Base-by-base conservation (phyloP, 37 sponge, comb jelly and placozoan species). In the Tethya wilhelma region DNA sequence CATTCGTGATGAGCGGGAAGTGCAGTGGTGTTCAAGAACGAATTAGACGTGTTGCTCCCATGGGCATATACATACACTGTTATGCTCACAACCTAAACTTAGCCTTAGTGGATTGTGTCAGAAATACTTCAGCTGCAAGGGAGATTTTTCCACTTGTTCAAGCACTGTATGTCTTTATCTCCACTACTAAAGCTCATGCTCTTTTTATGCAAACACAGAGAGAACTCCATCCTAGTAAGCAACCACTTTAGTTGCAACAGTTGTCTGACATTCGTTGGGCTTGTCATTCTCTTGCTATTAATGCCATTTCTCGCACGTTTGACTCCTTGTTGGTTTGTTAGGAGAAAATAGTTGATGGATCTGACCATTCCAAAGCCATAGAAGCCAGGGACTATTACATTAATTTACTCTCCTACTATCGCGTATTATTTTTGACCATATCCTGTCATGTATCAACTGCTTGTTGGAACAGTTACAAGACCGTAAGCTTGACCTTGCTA, bases 1-100 rank as follows among this genome's bases (percentile, higher is more conserved):
- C 85, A 36, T 66, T 70, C 39, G 85, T 84, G n/a, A 84, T 84
- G 76, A 84, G 77, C 55, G 77, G 85, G 6, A 4, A 49, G 11
- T 84, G 85, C 25, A 28, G 77, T 53, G 77, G 70, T 20, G 85
- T 75, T 29, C 85, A 84, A 32, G 29, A 36, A 4, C 62, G 84
- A n/a, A 59, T 83, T 19, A 64, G 30, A 59, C 42, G 44, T 12
- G 63, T 83, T 43, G 84, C 84, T 28, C 77, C 77, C 33, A 34
- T 65, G 20, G 69, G 71, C 17, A 25, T 44, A n/a, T 75, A 84
- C 64, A 26, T 75, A 29, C 77, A 84, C 71, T 84, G 85, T 36
- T 84, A 62, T 67, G 74, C 84, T 46, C 75, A 83, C 44, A 49
- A 12, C 2, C 43, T 83, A 39, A 71, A 70, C 62, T 46, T 81